Conservation (phyloP, 2,113 vertebrate species). For the Sylvilagus bachmani region DNA sequence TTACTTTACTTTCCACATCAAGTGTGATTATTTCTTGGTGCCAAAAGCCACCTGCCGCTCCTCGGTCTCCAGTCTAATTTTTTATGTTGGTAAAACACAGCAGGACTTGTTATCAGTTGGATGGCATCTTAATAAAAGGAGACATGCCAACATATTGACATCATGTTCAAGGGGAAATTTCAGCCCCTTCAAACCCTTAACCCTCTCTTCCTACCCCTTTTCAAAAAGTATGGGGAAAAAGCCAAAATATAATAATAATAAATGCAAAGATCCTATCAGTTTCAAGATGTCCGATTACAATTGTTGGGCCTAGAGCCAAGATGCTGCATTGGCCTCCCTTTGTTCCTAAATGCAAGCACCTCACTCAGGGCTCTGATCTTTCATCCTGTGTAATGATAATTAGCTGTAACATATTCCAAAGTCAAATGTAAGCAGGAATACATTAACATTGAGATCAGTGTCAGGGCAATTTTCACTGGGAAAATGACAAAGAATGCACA, state of each 20-base stretch:
- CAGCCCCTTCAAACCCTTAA: slow-evolving; percentile 87
- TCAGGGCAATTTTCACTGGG: slow-evolving; percentile 88
- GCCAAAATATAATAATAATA: slow-evolving; percentile 33
- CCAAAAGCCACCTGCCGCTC: slow-evolving; percentile 99
- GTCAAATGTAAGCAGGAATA: slow-evolving; percentile 97
- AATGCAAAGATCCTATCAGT: slow-evolving; percentile 76
- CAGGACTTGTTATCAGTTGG: slow-evolving; percentile 99
- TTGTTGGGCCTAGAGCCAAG: slow-evolving; percentile 92
- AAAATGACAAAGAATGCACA: slow-evolving; percentile 92
- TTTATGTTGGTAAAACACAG: slow-evolving; percentile 99
- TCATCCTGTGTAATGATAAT: slow-evolving; percentile 95
- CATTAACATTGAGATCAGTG: slow-evolving; percentile 94
- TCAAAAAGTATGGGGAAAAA: slow-evolving; percentile 71
- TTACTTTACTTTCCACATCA: slow-evolving; percentile 99
- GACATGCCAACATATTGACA: slow-evolving; percentile 99
- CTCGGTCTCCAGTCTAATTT: slow-evolving; percentile 99
- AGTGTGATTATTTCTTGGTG: slow-evolving; percentile 99
- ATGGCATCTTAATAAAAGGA: slow-evolving; percentile 99
- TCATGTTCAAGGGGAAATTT: slow-evolving; percentile 98
- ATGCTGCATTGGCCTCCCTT: slow-evolving; percentile 91
- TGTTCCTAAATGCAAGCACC: slow-evolving; percentile 90
- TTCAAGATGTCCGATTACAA: slow-evolving; percentile 87
- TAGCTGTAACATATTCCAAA: slow-evolving; percentile 98
- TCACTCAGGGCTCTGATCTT: slow-evolving; percentile 92
- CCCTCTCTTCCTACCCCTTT: slow-evolving; percentile 74